Percentiles rank a stretch among this genome's conserved stretches.
These are phyloP conservation scores for Heterotis niloticus DNA, from an alignment of 2,113 vertebrate genomes.

Conservation along the genomic window DNA sequence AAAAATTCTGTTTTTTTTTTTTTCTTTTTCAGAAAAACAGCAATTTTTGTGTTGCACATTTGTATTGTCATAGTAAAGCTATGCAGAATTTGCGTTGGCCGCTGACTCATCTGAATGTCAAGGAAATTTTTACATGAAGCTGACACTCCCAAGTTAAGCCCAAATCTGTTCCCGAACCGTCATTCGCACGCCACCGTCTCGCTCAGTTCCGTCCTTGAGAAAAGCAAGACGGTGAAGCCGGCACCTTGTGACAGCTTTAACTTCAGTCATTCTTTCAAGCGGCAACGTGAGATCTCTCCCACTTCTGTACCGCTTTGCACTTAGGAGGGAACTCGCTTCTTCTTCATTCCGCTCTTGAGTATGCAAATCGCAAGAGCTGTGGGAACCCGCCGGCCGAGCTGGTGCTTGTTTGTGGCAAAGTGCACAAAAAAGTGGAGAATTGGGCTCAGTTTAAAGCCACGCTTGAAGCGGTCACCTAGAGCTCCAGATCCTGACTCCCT, in stretches of 20 bases:
- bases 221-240: background rate
- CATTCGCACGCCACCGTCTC: background rate
- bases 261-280: background rate
- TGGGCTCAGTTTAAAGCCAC: background rate
- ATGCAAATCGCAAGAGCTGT: background rate
- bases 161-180: background rate
- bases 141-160: background rate
- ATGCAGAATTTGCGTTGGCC: too few relatives aligned
- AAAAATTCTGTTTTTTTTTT: too few relatives aligned
- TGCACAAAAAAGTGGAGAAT: background rate
- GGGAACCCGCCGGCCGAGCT: background rate
- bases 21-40: too few relatives aligned
- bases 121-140: background rate
- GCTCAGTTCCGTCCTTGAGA: background rate
- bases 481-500: background rate
- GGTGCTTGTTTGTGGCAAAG: background rate
- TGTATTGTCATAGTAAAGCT: too few relatives aligned
- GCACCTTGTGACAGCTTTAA: background rate
- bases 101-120: background rate
- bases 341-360: background rate
- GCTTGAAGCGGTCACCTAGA: background rate
- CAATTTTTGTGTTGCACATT: too few relatives aligned
- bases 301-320: too few relatives aligned
- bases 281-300: background rate
- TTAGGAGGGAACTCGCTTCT: too few relatives aligned